Evolutionary conservation across 2,888 invertebrate species (phyloP).

Genomic region (Diarsia mendica): DNA sequence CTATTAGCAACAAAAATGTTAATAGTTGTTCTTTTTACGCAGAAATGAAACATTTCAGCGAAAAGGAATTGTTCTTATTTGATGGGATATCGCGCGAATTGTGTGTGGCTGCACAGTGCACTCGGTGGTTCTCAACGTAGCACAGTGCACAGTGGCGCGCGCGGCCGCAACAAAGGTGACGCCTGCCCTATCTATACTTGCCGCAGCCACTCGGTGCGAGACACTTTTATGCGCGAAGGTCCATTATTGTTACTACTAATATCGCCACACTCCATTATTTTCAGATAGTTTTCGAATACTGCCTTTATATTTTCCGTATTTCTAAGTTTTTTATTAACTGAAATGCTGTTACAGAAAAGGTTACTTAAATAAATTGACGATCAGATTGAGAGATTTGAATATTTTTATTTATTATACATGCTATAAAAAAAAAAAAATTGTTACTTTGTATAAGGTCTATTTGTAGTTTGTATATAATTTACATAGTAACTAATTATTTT

Average conservation of each 20-base stretch:
- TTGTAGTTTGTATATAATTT: too few relatives aligned
- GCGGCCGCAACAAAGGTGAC: constrained; percentile 76
- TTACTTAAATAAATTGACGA: not conserved
- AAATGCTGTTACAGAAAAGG: not conserved
- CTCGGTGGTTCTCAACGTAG: constrained; percentile 47
- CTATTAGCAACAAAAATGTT: not conserved
- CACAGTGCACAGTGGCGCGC: not conserved
- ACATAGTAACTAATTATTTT: too few relatives aligned
- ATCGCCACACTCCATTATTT: constrained; percentile 38
- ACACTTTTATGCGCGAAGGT: constrained; percentile 78
- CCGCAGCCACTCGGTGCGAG: constrained; percentile 72
- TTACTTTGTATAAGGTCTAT: too few relatives aligned
- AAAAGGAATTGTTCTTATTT: constrained; percentile 66
- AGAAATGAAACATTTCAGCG: constrained; percentile 36
- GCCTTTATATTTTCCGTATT: not conserved
- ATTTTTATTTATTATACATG: too few relatives aligned
- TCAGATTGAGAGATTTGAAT: not conserved
- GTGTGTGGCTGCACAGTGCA: constrained; percentile 61
- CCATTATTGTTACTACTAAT: constrained; percentile 68
- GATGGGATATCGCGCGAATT: constrained; percentile 66
- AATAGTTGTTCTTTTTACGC: constrained; percentile 13
- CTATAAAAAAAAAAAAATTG: too few relatives aligned
- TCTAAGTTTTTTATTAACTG: not conserved
- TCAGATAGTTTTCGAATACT: constrained; percentile 5
- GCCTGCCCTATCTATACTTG: constrained; percentile 81